Base-by-base conservation (phyloP, 2,888 invertebrate species). In the Hemistola chrysoprasaria region DNA sequence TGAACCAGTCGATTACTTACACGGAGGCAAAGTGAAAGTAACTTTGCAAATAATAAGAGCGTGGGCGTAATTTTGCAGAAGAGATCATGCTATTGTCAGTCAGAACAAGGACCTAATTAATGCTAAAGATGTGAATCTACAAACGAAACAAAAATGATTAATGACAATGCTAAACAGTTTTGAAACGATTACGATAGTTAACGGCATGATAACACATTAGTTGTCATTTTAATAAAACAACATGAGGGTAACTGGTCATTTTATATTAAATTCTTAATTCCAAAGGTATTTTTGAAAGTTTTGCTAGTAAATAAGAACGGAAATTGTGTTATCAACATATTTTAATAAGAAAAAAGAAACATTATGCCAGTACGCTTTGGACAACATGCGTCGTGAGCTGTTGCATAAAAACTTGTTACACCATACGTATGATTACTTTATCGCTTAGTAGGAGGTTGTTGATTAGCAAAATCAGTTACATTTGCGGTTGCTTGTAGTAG, bases 401-500 rank as follows among this genome's bases (percentile, higher is more conserved):
- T 47, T 53, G 43, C 51, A 40, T 34, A 46, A 49, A 56, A 44
- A 56, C 46, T 44, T 20, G 53, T 49, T 36, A 44, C 29, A 32
- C 44, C 46, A 37, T 35, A n/a, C n/a, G n/a, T n/a, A 47, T 33
- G 33, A 36, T 40, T 43, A 31, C 26, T 30, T 35, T 47, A 42
- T 54, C 48, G 45, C 42, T 46, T 42, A 50, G 58, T 52, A 43
- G 27, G 38, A 28, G 54, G 50, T 54, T 49, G 60, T 30, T 10
- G 29, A 39, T 39, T 44, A 56, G 53, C 53, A 50, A 73, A 74
- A 79, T 77, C 63, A 71, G 65, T 65, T 67, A 65, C 67, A 68
- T 75, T 77, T 78, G 79, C 70, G 76, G 78, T 78, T 57, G 59
- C 53, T 59, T 71, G 68, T 66, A 67, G 64, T 66, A 71, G 68